A percentile compares a stretch with the other conserved stretches of the same genome.
Evolutionary conservation across 2,888 invertebrate species (phyloP).

Genomic region (Spicauda simplicius): DNA sequence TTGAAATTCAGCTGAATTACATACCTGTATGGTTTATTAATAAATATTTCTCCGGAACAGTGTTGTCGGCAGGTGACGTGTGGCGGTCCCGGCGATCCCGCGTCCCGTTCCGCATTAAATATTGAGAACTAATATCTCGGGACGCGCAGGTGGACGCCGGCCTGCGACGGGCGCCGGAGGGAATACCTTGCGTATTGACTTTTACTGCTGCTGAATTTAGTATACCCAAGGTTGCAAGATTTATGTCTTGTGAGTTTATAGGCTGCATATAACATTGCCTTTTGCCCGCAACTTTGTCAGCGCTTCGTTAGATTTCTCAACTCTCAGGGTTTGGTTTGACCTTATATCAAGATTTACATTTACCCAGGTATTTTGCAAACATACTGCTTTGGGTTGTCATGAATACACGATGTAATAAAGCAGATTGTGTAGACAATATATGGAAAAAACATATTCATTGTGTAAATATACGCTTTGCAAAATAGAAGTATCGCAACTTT

Average conservation of each 20-base stretch:
- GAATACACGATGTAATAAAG: too few relatives aligned
- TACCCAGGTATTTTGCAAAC: too few relatives aligned
- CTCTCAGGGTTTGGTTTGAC: not conserved
- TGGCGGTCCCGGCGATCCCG: slow-evolving; percentile 23
- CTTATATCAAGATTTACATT: not conserved
- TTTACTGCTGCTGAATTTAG: slow-evolving; percentile 51
- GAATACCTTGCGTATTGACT: slow-evolving; percentile 47
- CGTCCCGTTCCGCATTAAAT: slow-evolving; percentile 47
- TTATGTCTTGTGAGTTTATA: slow-evolving; percentile 39
- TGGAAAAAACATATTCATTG: too few relatives aligned
- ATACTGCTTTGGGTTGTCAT: too few relatives aligned
- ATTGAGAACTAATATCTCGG: slow-evolving; percentile 52
- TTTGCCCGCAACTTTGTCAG: not conserved
- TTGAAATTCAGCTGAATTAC: slow-evolving; percentile 15
- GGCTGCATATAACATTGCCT: slow-evolving; percentile 17
- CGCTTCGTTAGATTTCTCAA: not conserved
- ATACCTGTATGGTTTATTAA: slow-evolving; percentile 15
- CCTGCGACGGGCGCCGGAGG: slow-evolving; percentile 40
- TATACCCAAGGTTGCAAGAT: slow-evolving; percentile 39
- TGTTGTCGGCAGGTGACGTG: slow-evolving; percentile 21
- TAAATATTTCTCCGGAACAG: slow-evolving; percentile 23
- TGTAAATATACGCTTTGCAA: too few relatives aligned
- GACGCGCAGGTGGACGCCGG: slow-evolving; percentile 42
- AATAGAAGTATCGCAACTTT: too few relatives aligned
- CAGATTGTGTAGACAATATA: too few relatives aligned